phyloP scores from a whole-genome alignment of 2,797 vertebrate genomes.

The Pseudochromis fuscus region DNA sequence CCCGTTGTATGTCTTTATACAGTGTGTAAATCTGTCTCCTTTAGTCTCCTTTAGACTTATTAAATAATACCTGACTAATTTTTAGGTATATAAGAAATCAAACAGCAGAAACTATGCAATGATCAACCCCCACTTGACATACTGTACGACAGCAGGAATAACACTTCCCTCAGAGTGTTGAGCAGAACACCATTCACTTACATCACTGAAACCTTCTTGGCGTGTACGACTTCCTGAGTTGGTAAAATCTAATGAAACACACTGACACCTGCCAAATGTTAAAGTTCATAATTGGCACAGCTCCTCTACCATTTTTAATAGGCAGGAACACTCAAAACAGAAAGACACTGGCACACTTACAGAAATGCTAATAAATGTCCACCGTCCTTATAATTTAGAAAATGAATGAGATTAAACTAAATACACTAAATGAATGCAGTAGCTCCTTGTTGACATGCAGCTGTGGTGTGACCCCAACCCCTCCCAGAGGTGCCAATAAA shows the following conservation, averaged over 20 bases:
- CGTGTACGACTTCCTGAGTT: background rate
- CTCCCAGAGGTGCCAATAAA: background rate
- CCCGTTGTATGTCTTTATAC: background rate
- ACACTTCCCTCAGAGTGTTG: background rate
- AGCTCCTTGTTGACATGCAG: background rate
- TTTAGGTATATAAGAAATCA: background rate
- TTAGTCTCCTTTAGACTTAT: too few relatives aligned
- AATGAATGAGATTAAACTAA: background rate
- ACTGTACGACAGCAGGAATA: background rate
- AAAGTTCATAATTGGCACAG: background rate
- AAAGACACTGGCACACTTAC: background rate
- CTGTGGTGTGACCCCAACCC: too few relatives aligned
- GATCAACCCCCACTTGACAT: slow-evolving; percentile 1
- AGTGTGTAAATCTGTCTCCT: background rate
- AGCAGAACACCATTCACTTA: background rate
- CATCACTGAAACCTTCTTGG: background rate
- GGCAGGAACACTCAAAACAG: background rate
- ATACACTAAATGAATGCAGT: background rate
- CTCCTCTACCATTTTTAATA: background rate
- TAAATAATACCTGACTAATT: background rate
- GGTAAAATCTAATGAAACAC: slow-evolving; percentile 6
- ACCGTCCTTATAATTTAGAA: background rate
- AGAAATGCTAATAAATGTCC: background rate
- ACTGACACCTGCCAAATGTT: background rate
- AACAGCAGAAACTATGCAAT: background rate